phyloP scores from a whole-genome alignment of 2,797 vertebrate genomes.

The Vultur gryphus region DNA sequence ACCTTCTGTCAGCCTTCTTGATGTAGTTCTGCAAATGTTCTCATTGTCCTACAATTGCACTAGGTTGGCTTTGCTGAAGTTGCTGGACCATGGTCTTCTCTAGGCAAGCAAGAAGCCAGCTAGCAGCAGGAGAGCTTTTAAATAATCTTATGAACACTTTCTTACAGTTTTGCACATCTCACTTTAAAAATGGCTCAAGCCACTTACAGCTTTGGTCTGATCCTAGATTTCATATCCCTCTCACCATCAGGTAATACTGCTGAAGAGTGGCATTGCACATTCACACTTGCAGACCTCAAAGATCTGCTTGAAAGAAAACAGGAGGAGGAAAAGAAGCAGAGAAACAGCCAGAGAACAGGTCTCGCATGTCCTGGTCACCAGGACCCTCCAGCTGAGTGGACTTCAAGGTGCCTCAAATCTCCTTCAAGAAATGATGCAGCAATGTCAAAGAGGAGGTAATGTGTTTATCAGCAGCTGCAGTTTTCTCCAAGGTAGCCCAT shows the following conservation, averaged over 20 bases:
- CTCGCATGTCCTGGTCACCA: neutral
- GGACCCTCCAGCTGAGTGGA: neutral
- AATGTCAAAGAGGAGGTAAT: neutral
- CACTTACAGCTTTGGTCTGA: neutral
- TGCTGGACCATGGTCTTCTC: neutral
- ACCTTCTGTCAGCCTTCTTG: neutral
- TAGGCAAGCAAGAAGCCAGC: neutral
- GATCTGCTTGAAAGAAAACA: neutral
- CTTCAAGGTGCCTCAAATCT: neutral
- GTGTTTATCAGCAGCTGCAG: neutral
- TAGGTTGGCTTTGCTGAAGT: neutral
- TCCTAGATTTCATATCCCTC: neutral
- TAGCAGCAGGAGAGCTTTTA: neutral
- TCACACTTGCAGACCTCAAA: neutral
- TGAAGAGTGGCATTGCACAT: neutral
- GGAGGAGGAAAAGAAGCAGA: neutral
- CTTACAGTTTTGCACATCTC: neutral
- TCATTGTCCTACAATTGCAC: accelerated
- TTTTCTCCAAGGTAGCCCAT: neutral
- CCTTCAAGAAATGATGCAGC: neutral
- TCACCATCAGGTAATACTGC: accelerated
- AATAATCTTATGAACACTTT: neutral
- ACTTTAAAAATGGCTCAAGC: neutral
- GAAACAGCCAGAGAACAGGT: neutral
- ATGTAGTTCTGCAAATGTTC: neutral